Conservation (phyloP, 2,888 invertebrate species). For the Balanococcus diminutus region DNA sequence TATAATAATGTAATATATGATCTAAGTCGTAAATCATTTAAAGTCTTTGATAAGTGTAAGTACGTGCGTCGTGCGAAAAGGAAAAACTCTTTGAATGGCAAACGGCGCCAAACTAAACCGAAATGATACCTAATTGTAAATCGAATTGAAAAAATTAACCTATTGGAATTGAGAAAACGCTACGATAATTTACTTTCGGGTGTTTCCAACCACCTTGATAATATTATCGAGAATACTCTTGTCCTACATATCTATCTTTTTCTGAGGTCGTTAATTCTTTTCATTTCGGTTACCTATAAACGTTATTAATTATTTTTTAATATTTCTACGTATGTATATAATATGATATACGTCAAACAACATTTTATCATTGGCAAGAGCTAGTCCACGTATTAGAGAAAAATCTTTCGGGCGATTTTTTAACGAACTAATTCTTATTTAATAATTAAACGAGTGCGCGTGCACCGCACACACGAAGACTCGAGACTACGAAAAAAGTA, state of each 20-base stretch:
- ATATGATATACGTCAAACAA: not conserved
- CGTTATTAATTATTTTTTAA: not conserved
- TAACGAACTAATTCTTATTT: not conserved
- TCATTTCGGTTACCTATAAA: not conserved
- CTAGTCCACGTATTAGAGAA: not conserved
- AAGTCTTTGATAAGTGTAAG: not conserved
- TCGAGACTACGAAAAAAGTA: not conserved
- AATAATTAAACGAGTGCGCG: not conserved
- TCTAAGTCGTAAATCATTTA: not conserved
- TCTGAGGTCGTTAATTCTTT: not conserved
- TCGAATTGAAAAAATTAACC: not conserved
- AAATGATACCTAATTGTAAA: not conserved
- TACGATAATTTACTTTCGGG: conserved; percentile 4
- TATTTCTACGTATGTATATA: not conserved
- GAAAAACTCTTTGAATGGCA: not conserved
- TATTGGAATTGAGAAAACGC: not conserved
- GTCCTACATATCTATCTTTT: conserved; percentile 11
- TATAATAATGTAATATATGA: not conserved
- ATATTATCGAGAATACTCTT: conserved; percentile 3
- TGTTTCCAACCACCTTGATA: conserved; percentile 29
- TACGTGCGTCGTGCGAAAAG: not conserved
- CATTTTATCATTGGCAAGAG: not conserved
- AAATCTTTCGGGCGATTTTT: not conserved
- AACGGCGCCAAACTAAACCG: not conserved
- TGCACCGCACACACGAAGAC: not conserved